Percentiles rank a stretch among this genome's conserved stretches.
phyloP scores from a whole-genome alignment of 1,140 invertebrate species.

The Leucophenga varia region DNA sequence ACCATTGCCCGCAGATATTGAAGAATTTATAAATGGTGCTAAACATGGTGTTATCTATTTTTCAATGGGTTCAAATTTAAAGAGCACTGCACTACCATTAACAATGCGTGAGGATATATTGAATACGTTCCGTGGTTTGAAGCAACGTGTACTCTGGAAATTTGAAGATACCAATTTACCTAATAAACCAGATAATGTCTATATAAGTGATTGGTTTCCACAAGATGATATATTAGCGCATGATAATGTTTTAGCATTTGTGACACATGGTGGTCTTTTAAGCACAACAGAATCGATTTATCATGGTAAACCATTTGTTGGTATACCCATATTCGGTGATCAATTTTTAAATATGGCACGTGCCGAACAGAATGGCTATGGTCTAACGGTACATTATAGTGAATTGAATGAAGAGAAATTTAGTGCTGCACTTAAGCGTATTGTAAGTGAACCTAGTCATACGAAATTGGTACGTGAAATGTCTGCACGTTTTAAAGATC shows the following conservation, averaged over 20 bases:
- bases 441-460: conserved; percentile 35
- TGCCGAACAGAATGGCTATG: conserved; percentile 58
- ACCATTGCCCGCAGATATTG: conserved; percentile 56
- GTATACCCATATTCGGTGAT: conserved; percentile 69
- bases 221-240: conserved; percentile 73
- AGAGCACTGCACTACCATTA: conserved; percentile 58
- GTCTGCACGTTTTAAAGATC: conserved; percentile 66
- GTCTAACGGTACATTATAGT: conserved; percentile 40
- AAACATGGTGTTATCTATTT: conserved; percentile 64
- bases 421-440: conserved; percentile 21
- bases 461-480: conserved; percentile 57
- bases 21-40: conserved; percentile 61
- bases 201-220: conserved; percentile 69
- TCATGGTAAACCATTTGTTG: conserved; percentile 70
- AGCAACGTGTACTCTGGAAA: conserved; percentile 69
- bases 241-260: conserved; percentile 68
- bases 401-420: conserved; percentile 29
- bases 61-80: conserved; percentile 66
- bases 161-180: conserved; percentile 64
- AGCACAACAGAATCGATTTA: conserved; percentile 73
- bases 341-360: conserved; percentile 63
- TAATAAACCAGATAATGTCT: conserved; percentile 64
- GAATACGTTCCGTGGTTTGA: conserved; percentile 61
- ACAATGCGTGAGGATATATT: conserved; percentile 60
- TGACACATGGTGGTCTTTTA: conserved; percentile 72